Evolutionary conservation across 2,888 invertebrate genomes (phyloP).

Genomic region (Caenorhabditis imperialis): DNA sequence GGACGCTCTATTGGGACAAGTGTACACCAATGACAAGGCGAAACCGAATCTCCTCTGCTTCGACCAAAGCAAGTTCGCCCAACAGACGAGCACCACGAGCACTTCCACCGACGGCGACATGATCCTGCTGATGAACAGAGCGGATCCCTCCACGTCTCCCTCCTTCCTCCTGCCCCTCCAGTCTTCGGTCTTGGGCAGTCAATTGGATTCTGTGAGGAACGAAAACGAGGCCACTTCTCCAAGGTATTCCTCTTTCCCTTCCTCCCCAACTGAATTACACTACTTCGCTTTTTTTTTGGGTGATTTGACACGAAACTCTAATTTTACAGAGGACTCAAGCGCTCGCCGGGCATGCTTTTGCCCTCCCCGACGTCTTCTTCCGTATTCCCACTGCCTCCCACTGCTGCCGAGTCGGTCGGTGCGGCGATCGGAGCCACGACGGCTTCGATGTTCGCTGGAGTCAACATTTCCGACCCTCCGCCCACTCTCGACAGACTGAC

Average conservation of each 20-base stretch:
- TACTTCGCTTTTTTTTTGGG: not conserved
- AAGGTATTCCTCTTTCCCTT: constrained; percentile 25
- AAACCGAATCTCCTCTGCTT: constrained; percentile 66
- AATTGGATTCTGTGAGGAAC: constrained; percentile 47
- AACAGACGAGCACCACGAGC: constrained; percentile 14
- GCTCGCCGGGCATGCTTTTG: constrained; percentile 78
- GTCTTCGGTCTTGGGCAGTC: constrained; percentile 45
- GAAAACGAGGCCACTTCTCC: constrained; percentile 43
- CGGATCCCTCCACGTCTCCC: constrained; percentile 38
- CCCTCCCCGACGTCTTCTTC: constrained; percentile 47
- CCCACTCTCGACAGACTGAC: constrained; percentile 50
- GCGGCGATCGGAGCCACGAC: constrained; percentile 48
- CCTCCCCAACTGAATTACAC: constrained; percentile 4
- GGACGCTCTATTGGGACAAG: constrained; percentile 59
- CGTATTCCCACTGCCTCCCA: constrained; percentile 41
- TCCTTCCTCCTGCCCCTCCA: constrained; percentile 55
- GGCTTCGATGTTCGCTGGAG: constrained; percentile 40
- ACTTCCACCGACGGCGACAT: constrained; percentile 33
- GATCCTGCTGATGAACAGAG: constrained; percentile 22
- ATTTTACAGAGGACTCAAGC: constrained; percentile 71
- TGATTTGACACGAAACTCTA: constrained; percentile 25
- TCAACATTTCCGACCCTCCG: constrained; percentile 22
- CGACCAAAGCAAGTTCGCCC: constrained; percentile 45
- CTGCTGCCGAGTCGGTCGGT: constrained; percentile 43
- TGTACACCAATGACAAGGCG: constrained; percentile 62